Evolutionary conservation across 1,140 invertebrate species (phyloP).

Genomic region (Sipha flava): DNA sequence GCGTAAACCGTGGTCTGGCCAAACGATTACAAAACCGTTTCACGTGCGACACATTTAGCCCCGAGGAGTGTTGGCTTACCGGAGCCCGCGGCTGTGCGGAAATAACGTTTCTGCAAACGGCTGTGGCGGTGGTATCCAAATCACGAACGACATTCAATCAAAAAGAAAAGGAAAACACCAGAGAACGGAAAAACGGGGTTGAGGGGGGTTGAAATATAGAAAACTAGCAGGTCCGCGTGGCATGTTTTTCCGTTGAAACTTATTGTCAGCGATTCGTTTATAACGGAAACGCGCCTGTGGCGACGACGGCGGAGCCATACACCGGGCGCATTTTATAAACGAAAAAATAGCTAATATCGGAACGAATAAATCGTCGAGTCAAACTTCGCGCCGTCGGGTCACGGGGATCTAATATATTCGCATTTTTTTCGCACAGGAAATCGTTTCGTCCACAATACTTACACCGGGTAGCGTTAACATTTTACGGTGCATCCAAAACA

Average conservation of each 20-base stretch:
- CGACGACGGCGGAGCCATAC: no score
- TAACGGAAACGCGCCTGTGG: neutral
- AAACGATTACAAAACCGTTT: neutral
- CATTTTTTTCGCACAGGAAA: no score
- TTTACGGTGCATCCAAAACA: no score
- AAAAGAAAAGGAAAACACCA: neutral
- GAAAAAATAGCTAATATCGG: neutral
- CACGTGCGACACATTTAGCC: neutral
- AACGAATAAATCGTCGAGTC: neutral
- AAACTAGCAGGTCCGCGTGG: neutral
- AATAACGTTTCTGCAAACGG: no score
- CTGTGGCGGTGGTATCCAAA: neutral
- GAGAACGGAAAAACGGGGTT: no score
- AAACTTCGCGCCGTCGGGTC: neutral
- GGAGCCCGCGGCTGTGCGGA: no score
- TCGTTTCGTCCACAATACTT: no score
- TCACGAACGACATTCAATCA: slow-evolving; percentile 8
- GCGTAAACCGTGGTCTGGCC: neutral
- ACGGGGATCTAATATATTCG: no score
- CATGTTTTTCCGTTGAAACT: neutral
- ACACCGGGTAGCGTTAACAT: no score
- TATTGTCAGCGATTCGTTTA: slow-evolving; percentile 6
- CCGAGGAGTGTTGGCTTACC: neutral
- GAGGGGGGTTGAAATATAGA: neutral
- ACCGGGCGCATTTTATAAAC: neutral